Evolutionary conservation across 2,888 invertebrate species (phyloP), one percentile per base, ranked within the genome.

Genomic region (Tinea semifulvella): DNA sequence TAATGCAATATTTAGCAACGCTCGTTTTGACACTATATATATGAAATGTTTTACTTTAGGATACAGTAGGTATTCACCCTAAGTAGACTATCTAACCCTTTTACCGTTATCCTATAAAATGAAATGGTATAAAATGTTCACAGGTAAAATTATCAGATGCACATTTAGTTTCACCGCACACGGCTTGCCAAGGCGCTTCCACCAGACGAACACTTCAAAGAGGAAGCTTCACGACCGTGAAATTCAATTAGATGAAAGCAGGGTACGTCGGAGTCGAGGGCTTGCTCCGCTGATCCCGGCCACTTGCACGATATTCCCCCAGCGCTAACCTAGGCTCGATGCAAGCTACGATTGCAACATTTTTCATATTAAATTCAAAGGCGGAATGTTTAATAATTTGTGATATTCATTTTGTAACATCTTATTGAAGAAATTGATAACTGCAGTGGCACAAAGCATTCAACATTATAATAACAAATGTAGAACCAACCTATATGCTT

Each of bases 201-300:
- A 56, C 53, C 53, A 57, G 56, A 58, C 59, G 58, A 54, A 64
- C 61, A 54, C 58, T 63, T 68, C 68, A 71, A 70, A 70, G 67
- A 57, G 52, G 56, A 43, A 58, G 52, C 56, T 56, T 54, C 56
- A 55, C 54, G 48, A 60, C 65, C 63, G 64, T 71, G 60, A 65
- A 68, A 70, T 68, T 64, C 60, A 64, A 70, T 70, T 65, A 65
- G 58, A 58, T 57, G 58, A 58, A 53, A 48, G 43, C 48, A 42
- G 35, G 40, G 55, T 52, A 50, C 56, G 55, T 49, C 53, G 56
- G 47, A 52, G 17, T 14, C 27, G n/a, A 47, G 51, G 42, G 44
- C 35, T 38, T 48, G 52, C 49, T 46, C 49, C 49, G 52, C 43
- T 52, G 50, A 49, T 51, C 51, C 31, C 49, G 20, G 44, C 48